Conservation (phyloP, 2,888 invertebrate genomes). For the Bursaphelenchus okinawaensis region DNA sequence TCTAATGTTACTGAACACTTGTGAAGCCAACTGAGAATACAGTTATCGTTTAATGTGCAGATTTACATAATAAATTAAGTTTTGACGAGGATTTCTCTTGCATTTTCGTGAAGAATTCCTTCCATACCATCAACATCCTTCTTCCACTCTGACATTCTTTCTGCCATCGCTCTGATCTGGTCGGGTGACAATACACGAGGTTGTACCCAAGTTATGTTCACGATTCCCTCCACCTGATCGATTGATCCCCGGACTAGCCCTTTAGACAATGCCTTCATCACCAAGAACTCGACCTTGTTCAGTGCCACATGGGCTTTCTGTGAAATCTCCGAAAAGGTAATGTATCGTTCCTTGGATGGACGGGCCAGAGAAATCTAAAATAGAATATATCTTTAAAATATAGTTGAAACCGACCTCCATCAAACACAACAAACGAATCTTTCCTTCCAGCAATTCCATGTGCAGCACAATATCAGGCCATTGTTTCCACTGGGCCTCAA, state of each 20-base stretch:
- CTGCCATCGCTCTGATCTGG: constrained; percentile 66
- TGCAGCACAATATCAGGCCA: constrained; percentile 54
- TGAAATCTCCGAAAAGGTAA: constrained; percentile 85
- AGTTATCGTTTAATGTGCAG: too few relatives aligned
- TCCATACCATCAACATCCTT: constrained; percentile 73
- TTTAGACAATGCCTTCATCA: constrained; percentile 94
- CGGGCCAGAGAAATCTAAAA: constrained; percentile 88
- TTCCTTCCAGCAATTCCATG: constrained; percentile 64
- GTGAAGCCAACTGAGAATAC: background rate
- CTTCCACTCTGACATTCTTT: constrained; percentile 70
- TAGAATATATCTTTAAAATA: constrained; percentile 8
- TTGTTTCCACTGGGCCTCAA: constrained; percentile 65
- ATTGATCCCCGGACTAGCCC: constrained; percentile 75
- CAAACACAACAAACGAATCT: constrained; percentile 86
- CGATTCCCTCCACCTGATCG: constrained; percentile 64
- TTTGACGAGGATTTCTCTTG: constrained; percentile 71
- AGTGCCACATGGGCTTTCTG: constrained; percentile 75
- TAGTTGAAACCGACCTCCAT: constrained; percentile 70
- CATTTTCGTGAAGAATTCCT: constrained; percentile 69
- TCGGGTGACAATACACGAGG: constrained; percentile 71
- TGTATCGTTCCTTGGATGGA: constrained; percentile 76
- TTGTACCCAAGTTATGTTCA: constrained; percentile 79
- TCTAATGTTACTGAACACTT: background rate
- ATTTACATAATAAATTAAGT: constrained; percentile 31
- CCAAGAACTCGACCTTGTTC: constrained; percentile 71